Evolutionary conservation across 2,797 vertebrate genomes (phyloP).

Genomic region (Perodicticus potto): DNA sequence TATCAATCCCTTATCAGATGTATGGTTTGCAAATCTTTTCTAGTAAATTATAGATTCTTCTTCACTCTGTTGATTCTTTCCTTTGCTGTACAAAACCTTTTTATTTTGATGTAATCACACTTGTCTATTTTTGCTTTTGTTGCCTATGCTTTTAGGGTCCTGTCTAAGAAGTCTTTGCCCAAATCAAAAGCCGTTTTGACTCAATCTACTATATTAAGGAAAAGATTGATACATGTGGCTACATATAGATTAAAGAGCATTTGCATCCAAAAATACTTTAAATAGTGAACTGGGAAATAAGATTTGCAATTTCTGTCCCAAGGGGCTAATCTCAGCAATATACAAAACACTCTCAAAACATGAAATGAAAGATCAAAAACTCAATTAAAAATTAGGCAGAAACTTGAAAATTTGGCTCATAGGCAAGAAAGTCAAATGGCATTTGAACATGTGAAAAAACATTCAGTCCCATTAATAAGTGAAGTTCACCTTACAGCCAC

Average conservation of each 20-base stretch:
- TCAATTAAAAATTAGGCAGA: neutral
- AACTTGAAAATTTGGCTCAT: neutral
- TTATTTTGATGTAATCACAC: neutral
- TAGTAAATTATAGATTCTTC: neutral
- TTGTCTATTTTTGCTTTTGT: neutral
- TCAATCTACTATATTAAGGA: neutral
- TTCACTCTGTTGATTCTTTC: neutral
- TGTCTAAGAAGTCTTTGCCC: neutral
- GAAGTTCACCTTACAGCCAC: neutral
- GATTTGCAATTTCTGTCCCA: neutral
- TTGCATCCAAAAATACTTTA: neutral
- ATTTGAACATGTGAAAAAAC: neutral
- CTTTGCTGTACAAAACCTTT: neutral
- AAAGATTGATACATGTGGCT: neutral
- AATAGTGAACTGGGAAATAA: neutral
- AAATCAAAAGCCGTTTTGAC: neutral
- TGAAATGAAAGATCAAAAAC: neutral
- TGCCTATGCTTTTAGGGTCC: neutral
- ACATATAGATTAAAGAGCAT: neutral
- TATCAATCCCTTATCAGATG: neutral
- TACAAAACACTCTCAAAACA: neutral
- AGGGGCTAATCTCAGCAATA: neutral
- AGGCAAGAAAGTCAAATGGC: conserved; percentile 9
- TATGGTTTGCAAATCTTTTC: neutral
- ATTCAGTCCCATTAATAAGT: neutral